phyloP scores from a whole-genome alignment of 1,140 invertebrate genomes.

The Tetragonula clypearis region DNA sequence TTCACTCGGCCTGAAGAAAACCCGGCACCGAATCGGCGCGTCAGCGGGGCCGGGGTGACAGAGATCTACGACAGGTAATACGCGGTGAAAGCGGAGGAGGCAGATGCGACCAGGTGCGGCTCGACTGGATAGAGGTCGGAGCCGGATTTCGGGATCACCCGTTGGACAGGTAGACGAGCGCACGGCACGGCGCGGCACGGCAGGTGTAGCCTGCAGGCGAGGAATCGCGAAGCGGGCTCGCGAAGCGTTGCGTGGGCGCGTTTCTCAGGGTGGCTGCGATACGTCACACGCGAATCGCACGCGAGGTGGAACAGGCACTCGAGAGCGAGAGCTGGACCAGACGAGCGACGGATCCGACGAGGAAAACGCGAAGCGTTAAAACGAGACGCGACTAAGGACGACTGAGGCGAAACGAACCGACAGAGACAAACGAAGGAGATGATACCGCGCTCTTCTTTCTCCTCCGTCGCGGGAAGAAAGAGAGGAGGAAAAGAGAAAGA shows the following conservation, averaged over 20 bases:
- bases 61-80: constrained; percentile 13
- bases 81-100: constrained; percentile 37
- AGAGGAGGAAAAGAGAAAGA: too few species aligned
- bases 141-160: constrained; percentile 61
- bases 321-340: constrained; percentile 40
- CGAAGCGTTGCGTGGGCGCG: constrained; percentile 73
- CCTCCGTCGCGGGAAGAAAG: constrained; percentile 28
- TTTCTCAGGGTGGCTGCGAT: constrained; percentile 79
- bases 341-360: constrained; percentile 9
- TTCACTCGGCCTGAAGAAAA: constrained; percentile 30
- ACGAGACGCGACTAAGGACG: constrained; percentile 15
- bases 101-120: constrained; percentile 18
- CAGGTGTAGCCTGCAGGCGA: constrained; percentile 77
- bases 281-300: constrained; percentile 74
- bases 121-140: not conserved
- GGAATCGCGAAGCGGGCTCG: constrained; percentile 68
- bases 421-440: constrained; percentile 31
- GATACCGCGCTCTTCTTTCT: constrained; percentile 19
- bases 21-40: constrained; percentile 1
- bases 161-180: constrained; percentile 44
- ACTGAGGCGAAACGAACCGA: not conserved
- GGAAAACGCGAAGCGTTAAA: constrained; percentile 39
- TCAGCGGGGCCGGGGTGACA: constrained; percentile 13
- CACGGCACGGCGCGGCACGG: constrained; percentile 65
- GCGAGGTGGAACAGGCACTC: constrained; percentile 57